Percentiles rank a stretch among this genome's conserved stretches.
Conservation (phyloP, 1,140 invertebrate genomes). For the Drosophila tropicalis region DNA sequence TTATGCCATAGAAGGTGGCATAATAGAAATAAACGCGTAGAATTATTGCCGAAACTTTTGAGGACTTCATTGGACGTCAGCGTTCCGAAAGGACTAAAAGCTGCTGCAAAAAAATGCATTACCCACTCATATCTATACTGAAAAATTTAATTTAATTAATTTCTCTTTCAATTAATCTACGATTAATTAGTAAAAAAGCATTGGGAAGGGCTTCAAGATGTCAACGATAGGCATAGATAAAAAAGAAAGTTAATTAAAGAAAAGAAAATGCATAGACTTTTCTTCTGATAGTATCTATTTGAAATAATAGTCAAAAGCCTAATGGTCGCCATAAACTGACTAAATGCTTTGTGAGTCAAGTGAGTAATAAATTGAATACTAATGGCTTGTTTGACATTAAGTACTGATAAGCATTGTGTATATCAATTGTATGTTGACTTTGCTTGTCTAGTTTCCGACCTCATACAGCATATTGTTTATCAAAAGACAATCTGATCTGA, state of each 20-base stretch:
- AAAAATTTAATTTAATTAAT: background rate
- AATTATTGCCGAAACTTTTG: constrained; percentile 10
- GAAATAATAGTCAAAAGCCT: background rate
- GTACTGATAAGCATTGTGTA: background rate
- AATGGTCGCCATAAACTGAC: background rate
- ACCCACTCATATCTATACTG: background rate
- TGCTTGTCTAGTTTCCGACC: too few relatives aligned
- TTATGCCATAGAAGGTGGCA: background rate
- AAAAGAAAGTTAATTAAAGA: too few relatives aligned
- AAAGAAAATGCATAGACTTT: too few relatives aligned
- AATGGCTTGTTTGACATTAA: background rate
- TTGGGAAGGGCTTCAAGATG: too few relatives aligned
- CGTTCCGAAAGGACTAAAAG: background rate
- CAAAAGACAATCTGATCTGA: too few relatives aligned
- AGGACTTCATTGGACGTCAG: constrained; percentile 6
- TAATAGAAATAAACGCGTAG: constrained; percentile 3
- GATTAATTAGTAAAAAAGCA: too few relatives aligned
- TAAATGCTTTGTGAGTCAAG: background rate
- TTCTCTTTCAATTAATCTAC: background rate
- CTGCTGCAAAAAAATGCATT: too few relatives aligned
- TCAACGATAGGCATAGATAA: too few relatives aligned
- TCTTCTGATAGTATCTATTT: background rate
- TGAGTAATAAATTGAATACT: background rate
- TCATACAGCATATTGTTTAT: too few relatives aligned
- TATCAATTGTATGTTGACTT: background rate